Evolutionary conservation across 1,140 invertebrate genomes (phyloP).

Genomic region (Drosophila sulfurigaster): DNA sequence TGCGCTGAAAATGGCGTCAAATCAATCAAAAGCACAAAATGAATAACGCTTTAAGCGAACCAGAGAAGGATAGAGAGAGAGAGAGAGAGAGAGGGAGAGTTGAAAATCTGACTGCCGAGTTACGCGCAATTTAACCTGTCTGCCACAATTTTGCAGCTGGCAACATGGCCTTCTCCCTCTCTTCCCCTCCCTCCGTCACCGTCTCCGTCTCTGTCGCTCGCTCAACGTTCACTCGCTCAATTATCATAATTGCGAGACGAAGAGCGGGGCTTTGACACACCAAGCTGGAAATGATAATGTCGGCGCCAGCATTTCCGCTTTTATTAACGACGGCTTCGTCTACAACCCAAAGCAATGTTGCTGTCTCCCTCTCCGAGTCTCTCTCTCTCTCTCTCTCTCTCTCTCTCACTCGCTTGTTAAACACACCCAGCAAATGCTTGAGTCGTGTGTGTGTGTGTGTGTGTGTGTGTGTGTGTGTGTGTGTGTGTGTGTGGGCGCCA

Average conservation of each 20-base stretch:
- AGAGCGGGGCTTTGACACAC: conserved; percentile 10
- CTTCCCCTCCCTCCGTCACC: conserved; percentile 3
- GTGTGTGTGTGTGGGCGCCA: conserved; percentile 43
- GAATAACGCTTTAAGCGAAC: conserved; percentile 19
- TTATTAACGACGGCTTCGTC: conserved; percentile 64
- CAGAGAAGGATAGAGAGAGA: no score
- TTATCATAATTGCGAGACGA: conserved; percentile 73
- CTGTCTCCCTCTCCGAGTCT: neutral
- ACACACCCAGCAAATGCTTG: conserved; percentile 55
- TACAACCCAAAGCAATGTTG: conserved; percentile 3
- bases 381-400: neutral
- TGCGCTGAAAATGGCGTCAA: conserved; percentile 44
- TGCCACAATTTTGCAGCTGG: conserved; percentile 52
- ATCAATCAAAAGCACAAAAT: conserved; percentile 63
- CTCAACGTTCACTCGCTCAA: conserved; percentile 52
- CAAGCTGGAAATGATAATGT: conserved; percentile 75
- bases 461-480: conserved; percentile 32
- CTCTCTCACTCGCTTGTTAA: conserved; percentile 11
- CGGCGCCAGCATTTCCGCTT: conserved; percentile 80
- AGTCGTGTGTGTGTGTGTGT: neutral
- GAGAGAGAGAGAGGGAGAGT: no score
- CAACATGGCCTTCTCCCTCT: conserved; percentile 9
- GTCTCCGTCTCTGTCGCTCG: neutral
- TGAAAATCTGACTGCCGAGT: conserved; percentile 54
- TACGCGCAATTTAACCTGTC: conserved; percentile 80